Percentiles rank a stretch among this genome's conserved stretches.
These are phyloP conservation scores for Drosophila yakuba DNA, from an alignment of 1,140 invertebrate genomes.

Conservation along the genomic window DNA sequence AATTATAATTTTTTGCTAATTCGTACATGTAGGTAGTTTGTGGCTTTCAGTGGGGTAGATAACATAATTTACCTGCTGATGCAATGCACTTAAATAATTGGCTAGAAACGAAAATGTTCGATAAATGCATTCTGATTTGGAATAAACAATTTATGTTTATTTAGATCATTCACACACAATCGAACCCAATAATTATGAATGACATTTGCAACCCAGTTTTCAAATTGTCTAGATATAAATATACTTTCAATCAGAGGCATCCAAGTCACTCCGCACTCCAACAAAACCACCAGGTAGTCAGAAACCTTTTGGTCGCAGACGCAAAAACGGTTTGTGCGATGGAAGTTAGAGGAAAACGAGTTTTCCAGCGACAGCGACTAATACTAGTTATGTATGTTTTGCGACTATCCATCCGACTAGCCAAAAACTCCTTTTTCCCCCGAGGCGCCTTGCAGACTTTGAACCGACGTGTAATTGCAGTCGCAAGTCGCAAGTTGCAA, in stretches of 20 bases:
- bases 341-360: constrained; percentile 45
- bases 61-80: constrained; percentile 32
- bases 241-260: constrained; percentile 33
- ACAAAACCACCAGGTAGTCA: constrained; percentile 57
- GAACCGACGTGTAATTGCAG: constrained; percentile 45
- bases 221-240: constrained; percentile 36
- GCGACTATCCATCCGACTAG: constrained; percentile 14
- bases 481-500: constrained; percentile 30
- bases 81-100: constrained; percentile 36
- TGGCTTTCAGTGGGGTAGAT: constrained; percentile 18
- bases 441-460: constrained; percentile 37
- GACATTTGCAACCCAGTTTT: constrained; percentile 56
- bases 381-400: constrained; percentile 43
- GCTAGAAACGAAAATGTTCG: not conserved
- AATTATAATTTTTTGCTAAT: constrained; percentile 33
- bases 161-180: not conserved
- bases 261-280: constrained; percentile 14
- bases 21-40: constrained; percentile 36
- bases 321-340: constrained; percentile 40
- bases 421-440: constrained; percentile 30
- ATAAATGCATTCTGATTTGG: not conserved
- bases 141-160: not conserved
- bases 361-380: constrained; percentile 54
- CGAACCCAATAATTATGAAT: constrained; percentile 11
- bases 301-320: constrained; percentile 22